These are phyloP conservation scores for Aulostomus chinensis DNA, from an alignment of 2,797 vertebrate species.

Conservation along the genomic window DNA sequence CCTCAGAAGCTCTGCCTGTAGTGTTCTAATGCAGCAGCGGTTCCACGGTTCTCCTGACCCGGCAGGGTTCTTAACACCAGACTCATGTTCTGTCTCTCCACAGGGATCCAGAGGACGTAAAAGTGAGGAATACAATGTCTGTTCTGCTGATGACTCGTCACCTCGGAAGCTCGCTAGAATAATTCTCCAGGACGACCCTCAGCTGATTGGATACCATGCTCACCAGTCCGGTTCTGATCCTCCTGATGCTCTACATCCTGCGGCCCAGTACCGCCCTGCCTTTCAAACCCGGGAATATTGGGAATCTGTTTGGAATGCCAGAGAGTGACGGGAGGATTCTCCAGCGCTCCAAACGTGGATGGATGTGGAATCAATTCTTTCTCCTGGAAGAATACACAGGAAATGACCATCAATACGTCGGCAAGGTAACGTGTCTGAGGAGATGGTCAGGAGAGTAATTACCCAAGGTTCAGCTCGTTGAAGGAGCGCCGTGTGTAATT, in stretches of 20 bases:
- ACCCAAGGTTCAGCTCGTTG: constrained; percentile 48
- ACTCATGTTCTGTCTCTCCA: constrained; percentile 46
- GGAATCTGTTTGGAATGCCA: constrained; percentile 70
- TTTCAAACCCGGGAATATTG: constrained; percentile 78
- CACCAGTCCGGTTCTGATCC: constrained; percentile 69
- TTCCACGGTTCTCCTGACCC: background rate
- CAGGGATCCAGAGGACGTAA: constrained; percentile 59
- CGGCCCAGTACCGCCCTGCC: constrained; percentile 70
- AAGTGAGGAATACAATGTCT: constrained; percentile 77
- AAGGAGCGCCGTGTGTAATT: constrained; percentile 54
- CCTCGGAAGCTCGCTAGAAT: constrained; percentile 57
- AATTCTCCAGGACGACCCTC: constrained; percentile 65
- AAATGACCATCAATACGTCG: constrained; percentile 95
- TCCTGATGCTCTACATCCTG: constrained; percentile 70
- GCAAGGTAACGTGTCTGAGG: constrained; percentile 87
- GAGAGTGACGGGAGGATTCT: constrained; percentile 82
- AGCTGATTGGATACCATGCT: constrained; percentile 80
- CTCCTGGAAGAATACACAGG: constrained; percentile 96
- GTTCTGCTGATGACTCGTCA: constrained; percentile 65
- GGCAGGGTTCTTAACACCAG: too few relatives aligned
- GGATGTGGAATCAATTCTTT: constrained; percentile 99
- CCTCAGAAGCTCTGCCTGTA: background rate
- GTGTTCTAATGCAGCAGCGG: background rate
- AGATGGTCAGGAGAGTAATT: constrained; percentile 52
- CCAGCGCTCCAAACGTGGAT: constrained; percentile 92